A percentile compares a stretch with the other conserved stretches of the same genome.
phyloP scores from a whole-genome alignment of 2,888 invertebrate genomes.

The Lagria hirta region DNA sequence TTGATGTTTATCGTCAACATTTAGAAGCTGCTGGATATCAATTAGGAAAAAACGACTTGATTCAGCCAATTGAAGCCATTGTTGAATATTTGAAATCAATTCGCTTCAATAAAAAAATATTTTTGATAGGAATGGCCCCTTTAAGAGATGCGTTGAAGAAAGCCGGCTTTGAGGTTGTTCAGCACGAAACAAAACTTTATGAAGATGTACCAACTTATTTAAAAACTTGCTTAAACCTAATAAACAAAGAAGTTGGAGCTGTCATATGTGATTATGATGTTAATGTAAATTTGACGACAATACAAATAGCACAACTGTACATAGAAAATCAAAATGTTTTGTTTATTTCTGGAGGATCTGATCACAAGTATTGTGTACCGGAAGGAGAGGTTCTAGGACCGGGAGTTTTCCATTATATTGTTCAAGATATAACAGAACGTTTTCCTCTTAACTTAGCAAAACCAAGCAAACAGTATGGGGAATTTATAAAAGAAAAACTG shows the following conservation, averaged over 20 bases:
- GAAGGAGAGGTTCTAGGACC: conserved; percentile 52
- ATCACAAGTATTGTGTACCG: conserved; percentile 51
- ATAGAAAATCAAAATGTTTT: conserved; percentile 57
- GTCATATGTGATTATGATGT: conserved; percentile 61
- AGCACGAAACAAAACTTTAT: background rate
- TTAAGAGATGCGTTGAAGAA: background rate
- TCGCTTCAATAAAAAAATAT: conserved; percentile 2
- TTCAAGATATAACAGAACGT: conserved; percentile 25
- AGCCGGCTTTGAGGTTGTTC: background rate
- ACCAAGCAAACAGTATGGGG: conserved; percentile 55
- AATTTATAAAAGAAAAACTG: conserved; percentile 59
- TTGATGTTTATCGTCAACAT: background rate
- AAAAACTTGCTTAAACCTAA: conserved; percentile 17
- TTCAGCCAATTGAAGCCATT: background rate
- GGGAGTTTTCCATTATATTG: conserved; percentile 20
- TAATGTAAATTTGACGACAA: conserved; percentile 56
- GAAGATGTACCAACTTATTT: background rate
- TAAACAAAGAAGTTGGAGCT: no score
- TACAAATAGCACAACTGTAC: conserved; percentile 57
- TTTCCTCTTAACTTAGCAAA: conserved; percentile 56
- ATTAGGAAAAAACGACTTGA: background rate
- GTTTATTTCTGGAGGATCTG: conserved; percentile 58
- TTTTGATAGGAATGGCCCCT: background rate
- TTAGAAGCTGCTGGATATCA: background rate
- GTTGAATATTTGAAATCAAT: background rate